These are phyloP conservation scores for Piezodorus guildinii DNA, from an alignment of 1,140 invertebrate genomes.

Conservation along the genomic window DNA sequence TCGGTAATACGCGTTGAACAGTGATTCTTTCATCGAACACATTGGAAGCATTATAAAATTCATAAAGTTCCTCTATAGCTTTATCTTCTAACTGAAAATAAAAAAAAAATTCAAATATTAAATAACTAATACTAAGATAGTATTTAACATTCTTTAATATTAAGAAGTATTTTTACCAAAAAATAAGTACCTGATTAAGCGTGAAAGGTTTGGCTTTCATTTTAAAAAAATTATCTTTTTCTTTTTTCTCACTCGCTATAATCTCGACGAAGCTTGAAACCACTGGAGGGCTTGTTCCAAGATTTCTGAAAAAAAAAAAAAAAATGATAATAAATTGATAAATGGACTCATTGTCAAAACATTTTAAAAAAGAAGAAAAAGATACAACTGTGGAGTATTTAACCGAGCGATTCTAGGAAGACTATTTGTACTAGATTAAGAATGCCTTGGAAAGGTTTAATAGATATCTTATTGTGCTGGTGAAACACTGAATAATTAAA, in stretches of 20 bases:
- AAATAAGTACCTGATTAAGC: slow-evolving; percentile 44
- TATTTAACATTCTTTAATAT: neutral
- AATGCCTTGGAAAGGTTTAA: too few species aligned
- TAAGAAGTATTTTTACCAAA: neutral
- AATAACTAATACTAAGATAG: slow-evolving; percentile 12
- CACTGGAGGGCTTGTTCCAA: neutral
- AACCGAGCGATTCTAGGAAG: too few species aligned
- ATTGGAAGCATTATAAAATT: slow-evolving; percentile 47
- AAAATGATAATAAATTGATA: too few species aligned
- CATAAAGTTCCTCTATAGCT: slow-evolving; percentile 54
- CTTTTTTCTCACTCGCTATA: slow-evolving; percentile 45
- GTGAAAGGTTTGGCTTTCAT: slow-evolving; percentile 48
- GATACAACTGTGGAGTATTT: too few species aligned
- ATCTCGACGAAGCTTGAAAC: slow-evolving; percentile 39
- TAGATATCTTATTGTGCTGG: too few species aligned
- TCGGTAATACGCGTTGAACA: slow-evolving; percentile 39
- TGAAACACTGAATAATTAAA: too few species aligned
- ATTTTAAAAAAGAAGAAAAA: too few species aligned
- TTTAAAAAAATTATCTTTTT: slow-evolving; percentile 44
- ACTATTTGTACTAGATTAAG: too few species aligned
- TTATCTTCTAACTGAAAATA: slow-evolving; percentile 53
- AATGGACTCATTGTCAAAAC: too few species aligned
- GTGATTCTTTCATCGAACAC: slow-evolving; percentile 50
- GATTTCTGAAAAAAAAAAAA: too few species aligned
- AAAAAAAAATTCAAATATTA: slow-evolving; percentile 19